Conservation (phyloP, 2,888 invertebrate genomes). For the Gonocerus acuteangulatus region DNA sequence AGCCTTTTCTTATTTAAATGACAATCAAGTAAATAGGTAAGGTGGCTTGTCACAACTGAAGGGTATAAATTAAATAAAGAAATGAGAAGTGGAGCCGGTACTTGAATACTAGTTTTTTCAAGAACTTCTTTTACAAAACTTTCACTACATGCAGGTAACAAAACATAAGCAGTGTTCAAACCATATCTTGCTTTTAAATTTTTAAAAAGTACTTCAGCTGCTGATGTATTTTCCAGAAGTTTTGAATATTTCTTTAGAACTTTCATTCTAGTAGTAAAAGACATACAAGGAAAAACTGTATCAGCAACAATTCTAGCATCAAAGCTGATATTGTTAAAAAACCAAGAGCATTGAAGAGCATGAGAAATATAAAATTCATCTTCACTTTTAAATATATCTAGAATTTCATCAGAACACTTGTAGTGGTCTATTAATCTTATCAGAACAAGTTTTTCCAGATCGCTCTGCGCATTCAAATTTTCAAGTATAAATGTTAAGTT, state of each 20-base stretch:
- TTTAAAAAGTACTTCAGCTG: slow-evolving; percentile 22
- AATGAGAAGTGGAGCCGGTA: slow-evolving; percentile 13
- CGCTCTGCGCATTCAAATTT: background rate
- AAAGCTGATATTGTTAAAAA: slow-evolving; percentile 19
- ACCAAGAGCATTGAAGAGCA: slow-evolving; percentile 31
- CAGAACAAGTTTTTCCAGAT: slow-evolving; percentile 9
- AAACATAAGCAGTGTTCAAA: slow-evolving; percentile 19
- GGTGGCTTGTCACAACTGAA: slow-evolving; percentile 17
- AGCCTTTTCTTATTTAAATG: slow-evolving; percentile 2
- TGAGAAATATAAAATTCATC: slow-evolving; percentile 20
- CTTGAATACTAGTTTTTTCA: background rate
- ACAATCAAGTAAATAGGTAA: slow-evolving; percentile 22
- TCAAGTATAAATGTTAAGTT: background rate
- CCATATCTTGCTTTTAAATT: slow-evolving; percentile 27
- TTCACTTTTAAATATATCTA: slow-evolving; percentile 21
- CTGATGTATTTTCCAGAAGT: slow-evolving; percentile 24
- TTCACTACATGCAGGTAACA: slow-evolving; percentile 31
- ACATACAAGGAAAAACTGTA: slow-evolving; percentile 24
- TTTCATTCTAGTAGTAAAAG: slow-evolving; percentile 25
- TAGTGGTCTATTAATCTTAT: slow-evolving; percentile 27
- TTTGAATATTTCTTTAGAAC: slow-evolving; percentile 30
- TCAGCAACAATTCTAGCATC: slow-evolving; percentile 15
- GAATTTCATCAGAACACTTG: slow-evolving; percentile 13
- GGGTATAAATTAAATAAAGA: slow-evolving; percentile 27
- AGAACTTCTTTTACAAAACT: slow-evolving; percentile 24